A percentile compares a stretch with the other conserved stretches of the same genome.
These are phyloP conservation scores for Microcebus jonahi DNA, from an alignment of 2,113 vertebrate species.

Conservation along the genomic window DNA sequence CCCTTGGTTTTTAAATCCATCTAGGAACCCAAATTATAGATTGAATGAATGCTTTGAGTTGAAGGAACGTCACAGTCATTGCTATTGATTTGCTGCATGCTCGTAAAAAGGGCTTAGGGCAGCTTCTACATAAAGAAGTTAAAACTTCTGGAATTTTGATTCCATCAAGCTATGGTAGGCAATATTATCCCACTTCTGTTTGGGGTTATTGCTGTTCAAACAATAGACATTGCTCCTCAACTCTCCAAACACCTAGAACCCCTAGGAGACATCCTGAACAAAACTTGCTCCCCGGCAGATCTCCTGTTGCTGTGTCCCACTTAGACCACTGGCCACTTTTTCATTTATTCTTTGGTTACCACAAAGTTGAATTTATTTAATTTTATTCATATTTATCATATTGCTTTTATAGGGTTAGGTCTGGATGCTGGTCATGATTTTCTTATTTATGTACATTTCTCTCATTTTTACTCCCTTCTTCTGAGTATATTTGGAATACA, in stretches of 20 bases:
- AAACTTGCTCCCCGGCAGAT: neutral
- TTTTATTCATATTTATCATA: neutral
- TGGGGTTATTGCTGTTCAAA: neutral
- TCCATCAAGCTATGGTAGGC: neutral
- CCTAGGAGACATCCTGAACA: neutral
- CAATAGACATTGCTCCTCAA: fast-evolving
- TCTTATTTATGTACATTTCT: neutral
- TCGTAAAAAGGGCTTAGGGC: no score
- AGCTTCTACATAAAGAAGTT: neutral
- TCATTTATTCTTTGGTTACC: neutral
- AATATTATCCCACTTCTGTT: neutral
- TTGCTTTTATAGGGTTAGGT: neutral
- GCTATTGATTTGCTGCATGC: neutral
- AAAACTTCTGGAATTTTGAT: neutral
- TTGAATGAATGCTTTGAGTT: neutral
- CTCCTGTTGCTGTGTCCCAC: neutral
- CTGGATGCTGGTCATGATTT: neutral
- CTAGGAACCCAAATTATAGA: neutral
- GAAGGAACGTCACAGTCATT: no score
- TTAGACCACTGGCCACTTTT: neutral
- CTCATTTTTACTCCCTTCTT: neutral
- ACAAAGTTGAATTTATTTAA: neutral
- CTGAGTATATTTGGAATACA: neutral
- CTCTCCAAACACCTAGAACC: no score
- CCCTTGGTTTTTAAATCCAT: neutral